Base-by-base conservation (phyloP, 2,113 vertebrate species). In the Phylloscopus whistleri region DNA sequence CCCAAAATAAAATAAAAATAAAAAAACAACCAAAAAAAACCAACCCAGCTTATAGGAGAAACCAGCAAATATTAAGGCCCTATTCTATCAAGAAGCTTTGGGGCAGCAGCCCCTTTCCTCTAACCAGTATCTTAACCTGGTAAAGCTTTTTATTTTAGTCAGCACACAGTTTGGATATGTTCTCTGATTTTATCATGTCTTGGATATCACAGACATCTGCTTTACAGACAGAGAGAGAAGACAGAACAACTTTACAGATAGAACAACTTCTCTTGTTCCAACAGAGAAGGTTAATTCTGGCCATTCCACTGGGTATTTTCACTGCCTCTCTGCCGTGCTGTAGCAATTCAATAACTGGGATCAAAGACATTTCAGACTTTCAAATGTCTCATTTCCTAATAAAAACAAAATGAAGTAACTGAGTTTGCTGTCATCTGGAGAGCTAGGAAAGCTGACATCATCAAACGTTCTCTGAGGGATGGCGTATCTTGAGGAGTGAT, bases 381-480 rank as follows among this genome's bases (percentile, higher is more conserved):
- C 72, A 80, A 22, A 88, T 66, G 58, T 21, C 37, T 73, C 10
- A 41, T 93, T 93, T 87, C 66, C 77, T 64, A 88, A 79, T n/a
- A 89, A 84, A 89, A 77, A 27, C 2, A 0, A 90, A 73, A 63
- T 18, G 0, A 84, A 95, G 22, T 53, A 58, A 46, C 43, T 31
- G n/a, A 46, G 26, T 86, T 77, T 84, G 63, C 59, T 77, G 26
- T 92, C 39, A 77, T 39, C 43, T 81, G 76, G 33, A 92, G 52
- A 94, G 67, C 37, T n/a, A 73, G n/a, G 59, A 69, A 86, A 88
- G 76, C 46, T 90, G 51, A 69, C 2, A 5, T 55, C 46, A 93
- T 68, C 66, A 52, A 83, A 69, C 33, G 26, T 74, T 88, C 58
- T 84, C 56, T 66, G 35, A 68, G 37, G 46, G 51, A 49, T 39